These are phyloP conservation scores for Microcebus griseorufus DNA, from an alignment of 2,113 vertebrate species.

Conservation along the genomic window DNA sequence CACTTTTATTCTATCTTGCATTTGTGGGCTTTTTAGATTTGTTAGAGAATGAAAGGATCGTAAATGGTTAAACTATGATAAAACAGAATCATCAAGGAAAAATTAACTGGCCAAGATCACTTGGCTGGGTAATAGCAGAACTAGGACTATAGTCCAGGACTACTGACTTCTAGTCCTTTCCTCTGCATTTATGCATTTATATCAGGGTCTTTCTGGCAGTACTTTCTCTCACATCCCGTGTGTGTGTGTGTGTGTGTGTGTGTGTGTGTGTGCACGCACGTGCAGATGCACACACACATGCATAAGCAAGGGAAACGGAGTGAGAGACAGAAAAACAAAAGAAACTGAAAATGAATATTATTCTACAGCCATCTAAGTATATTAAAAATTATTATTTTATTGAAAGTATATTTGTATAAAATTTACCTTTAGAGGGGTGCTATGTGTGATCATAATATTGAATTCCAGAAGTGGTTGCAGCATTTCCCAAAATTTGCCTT, in stretches of 20 bases:
- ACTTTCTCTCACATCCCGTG: background rate
- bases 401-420: background rate
- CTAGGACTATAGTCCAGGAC: background rate
- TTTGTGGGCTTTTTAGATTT: background rate
- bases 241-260: background rate
- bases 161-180: background rate
- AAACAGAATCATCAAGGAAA: constrained; percentile 34
- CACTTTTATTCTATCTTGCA: background rate
- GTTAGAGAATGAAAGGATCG: background rate
- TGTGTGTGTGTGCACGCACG: background rate
- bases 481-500: constrained; percentile 23
- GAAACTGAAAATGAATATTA: background rate
- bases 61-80: constrained; percentile 29
- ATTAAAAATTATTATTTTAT: background rate
- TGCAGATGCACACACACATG: background rate
- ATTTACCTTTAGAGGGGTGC: background rate
- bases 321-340: too few relatives aligned
- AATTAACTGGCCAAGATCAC: background rate
- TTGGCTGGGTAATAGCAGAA: background rate
- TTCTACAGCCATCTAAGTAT: background rate
- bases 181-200: background rate
- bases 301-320: background rate
- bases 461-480: background rate
- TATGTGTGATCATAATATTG: background rate
- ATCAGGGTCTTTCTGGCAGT: background rate